Percentiles rank a stretch among this genome's conserved stretches.
Evolutionary conservation across 1,140 invertebrate species (phyloP).

Genomic region (Pseudomyrmex dendroicus): DNA sequence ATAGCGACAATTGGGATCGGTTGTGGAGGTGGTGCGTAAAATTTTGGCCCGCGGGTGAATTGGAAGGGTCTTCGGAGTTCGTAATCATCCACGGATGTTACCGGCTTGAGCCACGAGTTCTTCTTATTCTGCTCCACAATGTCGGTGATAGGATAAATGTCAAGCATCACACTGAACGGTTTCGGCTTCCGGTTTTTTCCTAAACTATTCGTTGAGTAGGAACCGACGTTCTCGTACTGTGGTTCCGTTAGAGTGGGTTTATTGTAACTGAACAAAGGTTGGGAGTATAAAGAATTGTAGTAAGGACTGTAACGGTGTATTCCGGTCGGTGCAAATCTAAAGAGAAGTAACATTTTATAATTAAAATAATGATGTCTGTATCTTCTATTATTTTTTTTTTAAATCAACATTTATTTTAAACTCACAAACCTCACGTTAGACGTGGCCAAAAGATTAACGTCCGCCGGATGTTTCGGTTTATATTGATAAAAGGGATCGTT

Average conservation of each 20-base stretch:
- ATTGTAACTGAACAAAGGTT: conserved; percentile 67
- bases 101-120: conserved; percentile 65
- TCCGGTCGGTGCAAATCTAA: conserved; percentile 80
- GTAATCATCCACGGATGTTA: conserved; percentile 71
- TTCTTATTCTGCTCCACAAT: conserved; percentile 79
- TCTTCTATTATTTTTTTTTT: too few species aligned
- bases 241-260: conserved; percentile 58
- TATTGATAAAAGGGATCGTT: conserved; percentile 84
- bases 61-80: conserved; percentile 74
- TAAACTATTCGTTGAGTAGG: conserved; percentile 61
- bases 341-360: conserved; percentile 15
- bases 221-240: conserved; percentile 66
- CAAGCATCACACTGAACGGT: conserved; percentile 84
- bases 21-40: conserved; percentile 50
- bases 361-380: neutral
- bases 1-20: conserved; percentile 66
- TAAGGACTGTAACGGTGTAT: conserved; percentile 77
- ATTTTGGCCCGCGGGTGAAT: conserved; percentile 69
- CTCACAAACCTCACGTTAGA: conserved; percentile 81
- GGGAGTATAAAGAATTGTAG: conserved; percentile 73
- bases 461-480: conserved; percentile 85
- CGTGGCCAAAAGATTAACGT: conserved; percentile 85
- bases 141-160: conserved; percentile 84
- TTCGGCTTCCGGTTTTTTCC: conserved; percentile 79
- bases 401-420: neutral